These are phyloP conservation scores for Philotrypesis tridentata DNA, from an alignment of 1,140 invertebrate genomes.

Conservation along the genomic window DNA sequence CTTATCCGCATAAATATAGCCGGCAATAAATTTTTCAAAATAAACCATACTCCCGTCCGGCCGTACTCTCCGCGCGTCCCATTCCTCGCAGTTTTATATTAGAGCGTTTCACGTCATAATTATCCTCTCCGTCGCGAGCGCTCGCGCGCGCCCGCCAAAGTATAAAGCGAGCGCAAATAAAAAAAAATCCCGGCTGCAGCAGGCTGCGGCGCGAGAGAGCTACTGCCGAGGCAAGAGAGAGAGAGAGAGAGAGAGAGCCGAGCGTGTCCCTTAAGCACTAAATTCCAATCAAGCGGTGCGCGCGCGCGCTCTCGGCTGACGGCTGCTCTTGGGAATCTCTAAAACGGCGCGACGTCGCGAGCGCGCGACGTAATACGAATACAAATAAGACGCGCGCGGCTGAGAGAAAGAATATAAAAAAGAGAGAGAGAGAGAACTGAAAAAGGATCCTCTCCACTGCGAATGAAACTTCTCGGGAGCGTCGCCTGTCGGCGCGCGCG, in stretches of 20 bases:
- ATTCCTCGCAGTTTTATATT: neutral
- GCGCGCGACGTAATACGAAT: slow-evolving; percentile 18
- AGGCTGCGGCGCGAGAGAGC: too few species aligned
- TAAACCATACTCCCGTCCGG: neutral
- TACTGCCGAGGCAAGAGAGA: too few species aligned
- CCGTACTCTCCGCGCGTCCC: too few species aligned
- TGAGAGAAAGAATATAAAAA: too few species aligned
- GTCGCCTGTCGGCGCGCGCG: neutral
- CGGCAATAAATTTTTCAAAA: neutral
- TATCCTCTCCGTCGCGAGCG: neutral
- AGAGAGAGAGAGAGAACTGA: slow-evolving; percentile 41
- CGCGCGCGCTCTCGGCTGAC: too few species aligned
- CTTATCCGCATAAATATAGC: neutral
- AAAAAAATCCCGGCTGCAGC: neutral
- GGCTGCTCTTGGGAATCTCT: slow-evolving; percentile 25
- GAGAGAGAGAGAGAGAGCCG: too few species aligned
- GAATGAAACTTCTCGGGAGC: slow-evolving; percentile 23
- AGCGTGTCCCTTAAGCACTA: slow-evolving; percentile 33
- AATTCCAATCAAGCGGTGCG: slow-evolving; percentile 36
- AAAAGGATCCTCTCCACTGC: neutral
- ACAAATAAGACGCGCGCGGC: slow-evolving; percentile 35
- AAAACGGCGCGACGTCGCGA: neutral
- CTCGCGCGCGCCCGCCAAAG: neutral
- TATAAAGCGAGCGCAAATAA: slow-evolving; percentile 3
- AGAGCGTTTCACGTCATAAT: slow-evolving; percentile 10